A percentile compares a stretch with the other conserved stretches of the same genome.
Evolutionary conservation across 2,888 invertebrate genomes (phyloP).

Genomic region (Pandemis cinnamomeana): DNA sequence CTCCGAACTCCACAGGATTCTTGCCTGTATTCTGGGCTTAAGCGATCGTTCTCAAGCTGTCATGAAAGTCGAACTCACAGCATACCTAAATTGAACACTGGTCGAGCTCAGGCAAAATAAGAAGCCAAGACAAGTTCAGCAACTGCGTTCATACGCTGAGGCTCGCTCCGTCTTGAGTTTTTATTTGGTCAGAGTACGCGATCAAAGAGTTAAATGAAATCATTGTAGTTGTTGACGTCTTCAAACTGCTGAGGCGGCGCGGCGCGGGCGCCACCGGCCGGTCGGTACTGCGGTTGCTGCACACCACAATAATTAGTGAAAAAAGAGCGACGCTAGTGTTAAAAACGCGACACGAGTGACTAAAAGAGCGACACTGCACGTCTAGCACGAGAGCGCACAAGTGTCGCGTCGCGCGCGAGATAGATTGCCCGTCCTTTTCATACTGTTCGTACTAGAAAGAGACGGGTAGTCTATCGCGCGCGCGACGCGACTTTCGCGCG

Average conservation of each 20-base stretch:
- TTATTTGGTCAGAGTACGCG: no score
- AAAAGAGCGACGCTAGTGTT: not conserved
- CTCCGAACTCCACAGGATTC: no score
- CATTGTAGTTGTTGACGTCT: constrained; percentile 72
- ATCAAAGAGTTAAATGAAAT: constrained; percentile 56
- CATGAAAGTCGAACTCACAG: not conserved
- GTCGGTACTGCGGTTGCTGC: constrained; percentile 89
- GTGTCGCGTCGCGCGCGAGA: no score
- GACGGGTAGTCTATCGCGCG: no score
- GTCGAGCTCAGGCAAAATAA: no score
- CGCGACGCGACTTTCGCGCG: no score
- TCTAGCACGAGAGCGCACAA: no score
- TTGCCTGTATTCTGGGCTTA: not conserved
- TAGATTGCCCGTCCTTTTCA: no score
- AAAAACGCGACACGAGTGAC: not conserved
- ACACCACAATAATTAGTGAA: constrained; percentile 47
- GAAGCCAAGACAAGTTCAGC: no score
- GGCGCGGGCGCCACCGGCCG: constrained; percentile 62
- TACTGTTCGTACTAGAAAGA: no score
- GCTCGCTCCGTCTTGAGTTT: not conserved
- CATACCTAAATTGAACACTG: not conserved
- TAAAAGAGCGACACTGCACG: not conserved
- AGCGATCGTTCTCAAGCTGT: not conserved
- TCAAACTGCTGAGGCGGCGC: constrained; percentile 76
- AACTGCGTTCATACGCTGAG: not conserved